Conservation (phyloP, 1,140 invertebrate genomes). For the Calliopsis andreniformis region DNA sequence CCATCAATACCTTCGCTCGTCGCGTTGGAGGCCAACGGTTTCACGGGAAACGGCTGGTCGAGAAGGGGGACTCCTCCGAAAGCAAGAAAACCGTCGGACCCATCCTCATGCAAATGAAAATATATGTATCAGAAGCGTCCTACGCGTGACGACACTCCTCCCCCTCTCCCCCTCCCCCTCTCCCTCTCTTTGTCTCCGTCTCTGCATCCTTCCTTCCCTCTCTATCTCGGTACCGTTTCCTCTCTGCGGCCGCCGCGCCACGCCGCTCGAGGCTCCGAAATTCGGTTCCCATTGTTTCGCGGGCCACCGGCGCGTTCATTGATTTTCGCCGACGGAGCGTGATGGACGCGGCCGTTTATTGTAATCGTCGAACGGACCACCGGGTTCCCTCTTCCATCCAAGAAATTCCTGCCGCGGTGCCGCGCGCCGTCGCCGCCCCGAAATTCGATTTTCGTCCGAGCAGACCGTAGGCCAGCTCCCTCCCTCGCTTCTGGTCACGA, state of each 20-base stretch:
- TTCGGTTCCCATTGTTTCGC: conserved; percentile 49
- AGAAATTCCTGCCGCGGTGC: conserved; percentile 32
- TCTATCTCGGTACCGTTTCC: no score
- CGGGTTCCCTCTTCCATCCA: conserved; percentile 1
- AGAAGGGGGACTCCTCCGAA: conserved; percentile 21
- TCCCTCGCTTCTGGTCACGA: conserved; percentile 19
- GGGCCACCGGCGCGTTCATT: conserved; percentile 33
- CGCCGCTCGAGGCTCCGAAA: conserved; percentile 18
- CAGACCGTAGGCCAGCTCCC: no score
- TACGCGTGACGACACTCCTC: no score
- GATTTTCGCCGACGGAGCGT: conserved; percentile 43
- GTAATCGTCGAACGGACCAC: conserved; percentile 36
- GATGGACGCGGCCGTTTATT: conserved; percentile 51
- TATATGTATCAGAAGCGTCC: no score
- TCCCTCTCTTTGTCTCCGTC: no score
- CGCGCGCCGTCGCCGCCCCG: conserved; percentile 3
- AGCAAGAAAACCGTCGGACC: no score
- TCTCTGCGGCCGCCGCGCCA: no score
- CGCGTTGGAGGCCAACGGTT: conserved; percentile 23
- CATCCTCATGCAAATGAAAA: no score
- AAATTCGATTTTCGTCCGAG: conserved; percentile 50
- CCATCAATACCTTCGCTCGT: conserved; percentile 37
- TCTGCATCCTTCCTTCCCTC: no score
- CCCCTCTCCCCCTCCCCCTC: no score
- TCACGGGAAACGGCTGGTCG: conserved; percentile 17